These are phyloP conservation scores for Eleginops maclovinus DNA, from an alignment of 2,113 vertebrate species.

Conservation along the genomic window DNA sequence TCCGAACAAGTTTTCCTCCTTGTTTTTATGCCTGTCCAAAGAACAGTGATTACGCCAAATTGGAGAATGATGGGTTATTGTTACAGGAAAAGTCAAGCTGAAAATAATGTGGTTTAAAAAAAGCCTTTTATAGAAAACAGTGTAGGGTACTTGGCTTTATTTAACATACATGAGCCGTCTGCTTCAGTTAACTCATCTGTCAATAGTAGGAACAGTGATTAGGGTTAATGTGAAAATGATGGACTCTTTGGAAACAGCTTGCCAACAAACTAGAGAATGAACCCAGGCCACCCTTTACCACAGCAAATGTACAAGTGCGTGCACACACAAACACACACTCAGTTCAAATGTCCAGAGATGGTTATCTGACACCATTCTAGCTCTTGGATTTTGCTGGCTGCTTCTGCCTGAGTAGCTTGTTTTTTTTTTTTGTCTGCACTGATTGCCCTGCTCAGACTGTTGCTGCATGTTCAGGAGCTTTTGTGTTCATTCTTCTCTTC, in stretches of 20 bases:
- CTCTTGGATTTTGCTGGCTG: constrained; percentile 48
- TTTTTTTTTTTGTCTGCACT: constrained; percentile 42
- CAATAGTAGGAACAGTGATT: constrained; percentile 34
- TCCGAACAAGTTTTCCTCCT: constrained; percentile 29
- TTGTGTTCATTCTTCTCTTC: constrained; percentile 28
- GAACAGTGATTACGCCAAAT: constrained; percentile 50
- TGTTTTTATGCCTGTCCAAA: constrained; percentile 26
- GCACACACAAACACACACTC: not conserved
- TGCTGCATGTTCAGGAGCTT: constrained; percentile 25
- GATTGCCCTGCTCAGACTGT: constrained; percentile 40
- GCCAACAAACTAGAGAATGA: constrained; percentile 31
- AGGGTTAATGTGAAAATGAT: constrained; percentile 52
- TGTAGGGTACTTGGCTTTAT: not conserved
- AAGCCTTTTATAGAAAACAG: constrained; percentile 19
- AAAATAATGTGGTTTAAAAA: constrained; percentile 45
- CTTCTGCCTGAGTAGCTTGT: constrained; percentile 39
- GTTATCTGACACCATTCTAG: constrained; percentile 47
- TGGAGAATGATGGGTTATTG: constrained; percentile 60
- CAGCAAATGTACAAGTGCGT: not conserved
- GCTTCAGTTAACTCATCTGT: constrained; percentile 34
- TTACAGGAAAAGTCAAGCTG: constrained; percentile 36
- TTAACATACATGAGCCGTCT: constrained; percentile 21
- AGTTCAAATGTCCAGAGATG: constrained; percentile 35
- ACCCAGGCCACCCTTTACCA: not conserved
- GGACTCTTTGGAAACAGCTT: constrained; percentile 3